phyloP scores from a whole-genome alignment of 2,888 invertebrate genomes.

The Eristalinus aeneus region DNA sequence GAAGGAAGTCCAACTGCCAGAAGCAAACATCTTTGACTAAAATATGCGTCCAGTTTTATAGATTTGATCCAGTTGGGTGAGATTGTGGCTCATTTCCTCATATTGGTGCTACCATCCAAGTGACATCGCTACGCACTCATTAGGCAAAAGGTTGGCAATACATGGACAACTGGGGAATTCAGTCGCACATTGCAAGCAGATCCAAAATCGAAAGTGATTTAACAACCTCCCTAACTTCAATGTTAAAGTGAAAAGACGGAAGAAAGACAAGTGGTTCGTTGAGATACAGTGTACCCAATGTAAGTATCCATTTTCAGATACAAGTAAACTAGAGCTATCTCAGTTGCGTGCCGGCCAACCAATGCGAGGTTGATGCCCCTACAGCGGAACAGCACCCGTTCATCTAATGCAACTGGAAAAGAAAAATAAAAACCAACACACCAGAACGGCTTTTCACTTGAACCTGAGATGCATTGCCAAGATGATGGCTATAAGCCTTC shows the following conservation, averaged over 20 bases:
- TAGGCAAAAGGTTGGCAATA: not conserved
- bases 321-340: conserved; percentile 14
- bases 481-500: not conserved
- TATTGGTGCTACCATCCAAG: too few species aligned
- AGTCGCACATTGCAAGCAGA: not conserved
- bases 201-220: not conserved
- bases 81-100: not conserved
- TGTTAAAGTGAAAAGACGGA: conserved; percentile 42
- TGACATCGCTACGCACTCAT: too few species aligned
- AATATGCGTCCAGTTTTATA: not conserved
- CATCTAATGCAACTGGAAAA: not conserved
- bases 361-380: conserved; percentile 19
- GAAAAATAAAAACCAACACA: conserved; percentile 4
- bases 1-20: too few species aligned
- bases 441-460: conserved; percentile 3
- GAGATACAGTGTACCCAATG: not conserved
- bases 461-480: conserved; percentile 4
- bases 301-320: conserved; percentile 18
- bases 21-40: not conserved
- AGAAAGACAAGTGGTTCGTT: not conserved
- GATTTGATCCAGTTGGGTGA: not conserved
- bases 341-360: not conserved
- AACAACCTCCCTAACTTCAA: not conserved
- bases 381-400: conserved; percentile 1
- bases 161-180: not conserved